Percentiles rank a stretch among this genome's conserved stretches.
These are phyloP conservation scores for Holothuria glaberrima DNA, from an alignment of 35 echinoderm and acorn worm genomes.

Conservation along the genomic window DNA sequence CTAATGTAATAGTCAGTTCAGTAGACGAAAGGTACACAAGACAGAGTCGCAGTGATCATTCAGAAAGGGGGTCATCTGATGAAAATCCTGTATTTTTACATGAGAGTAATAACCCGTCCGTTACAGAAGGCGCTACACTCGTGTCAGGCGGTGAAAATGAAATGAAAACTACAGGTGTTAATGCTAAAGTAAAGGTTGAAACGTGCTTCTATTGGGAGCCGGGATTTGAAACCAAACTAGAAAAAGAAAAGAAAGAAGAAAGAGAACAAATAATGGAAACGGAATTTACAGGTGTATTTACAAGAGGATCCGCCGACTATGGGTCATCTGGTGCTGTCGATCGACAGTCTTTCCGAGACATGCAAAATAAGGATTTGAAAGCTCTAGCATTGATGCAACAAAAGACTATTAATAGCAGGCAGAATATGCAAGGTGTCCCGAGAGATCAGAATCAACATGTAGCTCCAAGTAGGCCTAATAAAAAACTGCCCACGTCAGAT, in stretches of 20 bases:
- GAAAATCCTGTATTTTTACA: slow-evolving; percentile 51
- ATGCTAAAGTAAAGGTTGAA: slow-evolving; percentile 9
- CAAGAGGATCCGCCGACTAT: not conserved
- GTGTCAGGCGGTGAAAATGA: slow-evolving; percentile 22
- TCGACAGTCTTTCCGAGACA: not conserved
- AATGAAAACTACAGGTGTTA: not conserved
- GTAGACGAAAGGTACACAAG: too few species aligned
- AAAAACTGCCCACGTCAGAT: too few species aligned
- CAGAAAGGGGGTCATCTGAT: slow-evolving; percentile 37
- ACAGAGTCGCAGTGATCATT: not conserved
- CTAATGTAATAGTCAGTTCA: too few species aligned
- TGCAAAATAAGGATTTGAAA: slow-evolving; percentile 31
- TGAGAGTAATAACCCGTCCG: not conserved
- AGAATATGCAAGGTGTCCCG: too few species aligned
- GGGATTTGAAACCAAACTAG: slow-evolving; percentile 24
- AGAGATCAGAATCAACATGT: too few species aligned
- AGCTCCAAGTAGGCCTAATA: too few species aligned
- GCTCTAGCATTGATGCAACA: not conserved
- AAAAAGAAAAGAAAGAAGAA: slow-evolving; percentile 46
- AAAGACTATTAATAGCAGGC: not conserved
- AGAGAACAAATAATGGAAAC: slow-evolving; percentile 32
- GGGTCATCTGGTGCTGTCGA: not conserved
- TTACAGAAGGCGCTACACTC: not conserved
- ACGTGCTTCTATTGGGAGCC: slow-evolving; percentile 62
- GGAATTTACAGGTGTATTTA: slow-evolving; percentile 24